Conservation (phyloP, 2,888 invertebrate genomes). For the Epistrophe eligans region DNA sequence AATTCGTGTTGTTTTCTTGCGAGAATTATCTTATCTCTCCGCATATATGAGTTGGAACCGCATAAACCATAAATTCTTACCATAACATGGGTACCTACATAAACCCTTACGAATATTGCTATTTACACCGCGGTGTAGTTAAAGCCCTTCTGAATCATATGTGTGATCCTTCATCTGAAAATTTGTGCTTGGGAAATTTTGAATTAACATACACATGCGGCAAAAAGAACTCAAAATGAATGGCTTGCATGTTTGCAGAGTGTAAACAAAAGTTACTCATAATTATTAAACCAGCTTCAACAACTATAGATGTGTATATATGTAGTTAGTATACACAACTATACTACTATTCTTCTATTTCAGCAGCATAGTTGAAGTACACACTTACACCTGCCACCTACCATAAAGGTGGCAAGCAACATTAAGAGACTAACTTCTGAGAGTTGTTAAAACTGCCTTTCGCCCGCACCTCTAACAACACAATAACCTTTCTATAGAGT, state of each 20-base stretch:
- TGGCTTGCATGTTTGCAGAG: conserved; percentile 67
- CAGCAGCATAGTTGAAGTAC: conserved; percentile 66
- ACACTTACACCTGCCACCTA: conserved; percentile 75
- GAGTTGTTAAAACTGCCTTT: conserved; percentile 69
- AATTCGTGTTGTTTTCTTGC: conserved; percentile 41
- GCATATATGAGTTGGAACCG: background rate
- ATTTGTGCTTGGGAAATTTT: conserved; percentile 66
- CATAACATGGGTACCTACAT: background rate
- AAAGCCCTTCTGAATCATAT: conserved; percentile 46
- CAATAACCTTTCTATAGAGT: conserved; percentile 25
- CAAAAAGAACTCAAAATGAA: conserved; percentile 32
- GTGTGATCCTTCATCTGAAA: conserved; percentile 60
- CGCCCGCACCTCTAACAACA: conserved; percentile 56
- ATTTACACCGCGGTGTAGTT: conserved; percentile 20
- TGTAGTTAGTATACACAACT: no score
- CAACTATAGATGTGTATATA: background rate
- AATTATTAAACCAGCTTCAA: conserved; percentile 71
- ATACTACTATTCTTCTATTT: conserved; percentile 60
- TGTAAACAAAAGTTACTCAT: conserved; percentile 74
- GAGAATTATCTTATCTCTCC: conserved; percentile 24
- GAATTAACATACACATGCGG: conserved; percentile 54
- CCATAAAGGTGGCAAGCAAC: conserved; percentile 69
- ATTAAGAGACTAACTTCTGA: conserved; percentile 75
- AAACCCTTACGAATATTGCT: conserved; percentile 28
- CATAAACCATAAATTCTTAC: conserved; percentile 9